Evolutionary conservation across 2,888 invertebrate genomes (phyloP), one percentile per base, ranked within the genome.

Genomic region (Maniola hyperantus): DNA sequence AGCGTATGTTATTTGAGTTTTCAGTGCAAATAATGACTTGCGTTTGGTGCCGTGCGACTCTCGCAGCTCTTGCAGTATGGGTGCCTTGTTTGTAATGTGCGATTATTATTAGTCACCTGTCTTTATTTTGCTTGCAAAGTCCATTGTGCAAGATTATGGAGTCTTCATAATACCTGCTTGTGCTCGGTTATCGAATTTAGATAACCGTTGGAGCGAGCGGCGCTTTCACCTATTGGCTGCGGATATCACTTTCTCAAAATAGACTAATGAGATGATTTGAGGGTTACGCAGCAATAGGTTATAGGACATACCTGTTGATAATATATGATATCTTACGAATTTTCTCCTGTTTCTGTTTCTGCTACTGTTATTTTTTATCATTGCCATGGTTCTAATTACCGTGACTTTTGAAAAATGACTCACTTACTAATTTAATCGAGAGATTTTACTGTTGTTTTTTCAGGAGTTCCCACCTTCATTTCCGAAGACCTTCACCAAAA

Each of bases 221-320:
- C 76, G 86, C 91, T 91, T 91, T 91, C 91, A 88, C 91, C 67
- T 85, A 83, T 83, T 82, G 83, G 76, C 78, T 74, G 76, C 73
- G 74, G 83, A 81, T 85, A 88, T 91, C 88, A 90, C 91, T 91
- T 88, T 89, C 85, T 77, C 81, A 79, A 72, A 73, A 74, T 78
- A 75, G 76, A 74, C 81, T 77, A 79, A 85, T 85, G 79, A 83
- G 79, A 75, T 77, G 77, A 80, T 81, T 83, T 81, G 79, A 81
- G 75, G 79, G 77, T 86, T 86, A 80, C 81, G 83, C 81, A 86
- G 87, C 81, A 80, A 82, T 62, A 53, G 55, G 57, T 67, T 66
- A 58, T 61, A 39, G 62, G 79, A 15, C 36, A 36, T n/a, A n/a
- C n/a, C n/a, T n/a, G n/a, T n/a, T n/a, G n/a, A n/a, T n/a, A n/a